Evolutionary conservation across 1,140 invertebrate genomes (phyloP).

Genomic region (Caerostris darwini): DNA sequence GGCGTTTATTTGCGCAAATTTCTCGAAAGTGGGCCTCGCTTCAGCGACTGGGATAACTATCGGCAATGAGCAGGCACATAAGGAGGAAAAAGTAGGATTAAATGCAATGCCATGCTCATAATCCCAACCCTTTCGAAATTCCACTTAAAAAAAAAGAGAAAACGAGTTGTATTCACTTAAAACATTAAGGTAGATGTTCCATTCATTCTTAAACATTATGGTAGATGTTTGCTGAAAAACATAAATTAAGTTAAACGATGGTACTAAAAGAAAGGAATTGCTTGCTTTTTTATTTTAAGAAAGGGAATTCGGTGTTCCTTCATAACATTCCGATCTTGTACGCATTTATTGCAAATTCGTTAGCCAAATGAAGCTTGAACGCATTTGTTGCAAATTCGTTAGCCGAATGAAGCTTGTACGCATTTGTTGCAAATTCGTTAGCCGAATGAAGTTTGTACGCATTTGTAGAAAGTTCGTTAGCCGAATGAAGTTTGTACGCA

Average conservation of each 20-base stretch:
- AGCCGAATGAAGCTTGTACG: neutral
- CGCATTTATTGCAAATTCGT: neutral
- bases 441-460: neutral
- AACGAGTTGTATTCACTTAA: no score
- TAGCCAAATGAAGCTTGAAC: neutral
- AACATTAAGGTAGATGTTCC: neutral
- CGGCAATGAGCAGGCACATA: constrained; percentile 5
- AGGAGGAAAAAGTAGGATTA: constrained; percentile 5
- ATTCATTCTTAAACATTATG: neutral
- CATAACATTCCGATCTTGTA: neutral
- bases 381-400: neutral
- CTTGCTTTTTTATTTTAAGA: neutral
- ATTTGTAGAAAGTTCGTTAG: neutral
- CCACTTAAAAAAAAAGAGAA: neutral
- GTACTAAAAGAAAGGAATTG: neutral
- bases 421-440: neutral
- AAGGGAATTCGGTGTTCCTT: neutral
- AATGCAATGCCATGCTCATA: neutral
- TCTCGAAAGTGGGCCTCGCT: neutral
- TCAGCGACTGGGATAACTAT: constrained; percentile 3
- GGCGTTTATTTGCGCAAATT: constrained; percentile 45
- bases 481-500: no score
- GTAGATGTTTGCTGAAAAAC: neutral
- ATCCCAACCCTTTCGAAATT: constrained; percentile 4
- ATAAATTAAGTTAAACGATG: neutral